Conservation (phyloP, 1,140 invertebrate species). For the Eufriesea mexicana region DNA sequence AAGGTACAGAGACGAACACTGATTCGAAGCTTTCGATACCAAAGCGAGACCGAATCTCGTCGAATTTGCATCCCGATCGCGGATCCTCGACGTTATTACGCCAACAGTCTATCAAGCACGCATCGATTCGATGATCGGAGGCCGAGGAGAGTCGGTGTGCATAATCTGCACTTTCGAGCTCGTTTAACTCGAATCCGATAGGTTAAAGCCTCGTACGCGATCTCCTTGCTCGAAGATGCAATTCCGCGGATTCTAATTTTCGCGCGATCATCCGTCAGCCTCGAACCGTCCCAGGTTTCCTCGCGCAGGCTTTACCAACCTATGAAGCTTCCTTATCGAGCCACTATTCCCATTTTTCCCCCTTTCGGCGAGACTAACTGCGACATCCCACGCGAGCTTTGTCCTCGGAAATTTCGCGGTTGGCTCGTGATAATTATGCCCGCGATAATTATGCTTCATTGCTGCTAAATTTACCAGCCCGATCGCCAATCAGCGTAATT, state of each 20-base stretch:
- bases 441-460: background rate
- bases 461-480: background rate
- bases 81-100: background rate
- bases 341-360: too few species aligned
- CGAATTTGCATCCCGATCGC: background rate
- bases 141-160: background rate
- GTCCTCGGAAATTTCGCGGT: background rate
- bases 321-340: too few species aligned
- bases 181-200: background rate
- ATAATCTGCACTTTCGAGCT: conserved; percentile 20
- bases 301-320: too few species aligned
- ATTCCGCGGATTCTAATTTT: background rate
- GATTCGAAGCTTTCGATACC: background rate
- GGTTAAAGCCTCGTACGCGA: background rate
- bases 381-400: too few species aligned
- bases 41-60: background rate
- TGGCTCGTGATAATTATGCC: too few species aligned
- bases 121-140: background rate
- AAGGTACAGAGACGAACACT: background rate
- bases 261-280: background rate
- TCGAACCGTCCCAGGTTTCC: background rate
- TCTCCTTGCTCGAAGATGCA: background rate
- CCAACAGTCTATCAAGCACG: background rate
- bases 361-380: too few species aligned
- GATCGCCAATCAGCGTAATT: background rate